A percentile compares a stretch with the other conserved stretches of the same genome.
These are phyloP conservation scores for Bryconaethiops microstoma DNA, from an alignment of 2,797 vertebrate genomes.

Conservation along the genomic window DNA sequence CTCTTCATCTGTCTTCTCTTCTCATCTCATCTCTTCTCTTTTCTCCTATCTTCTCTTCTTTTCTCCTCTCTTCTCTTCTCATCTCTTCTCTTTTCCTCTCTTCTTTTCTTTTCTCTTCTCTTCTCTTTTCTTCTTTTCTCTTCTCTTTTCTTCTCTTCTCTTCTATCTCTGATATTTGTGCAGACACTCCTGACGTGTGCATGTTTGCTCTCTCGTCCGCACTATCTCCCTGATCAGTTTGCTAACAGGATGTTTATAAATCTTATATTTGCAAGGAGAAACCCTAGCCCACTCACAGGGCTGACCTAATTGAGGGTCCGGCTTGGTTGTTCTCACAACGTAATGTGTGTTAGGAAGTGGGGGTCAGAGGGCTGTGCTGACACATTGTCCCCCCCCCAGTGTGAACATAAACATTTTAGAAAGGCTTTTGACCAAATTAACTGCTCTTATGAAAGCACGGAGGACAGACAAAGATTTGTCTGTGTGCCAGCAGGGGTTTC, in stretches of 20 bases:
- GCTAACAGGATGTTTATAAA: constrained; percentile 83
- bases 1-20: background rate
- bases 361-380: constrained; percentile 79
- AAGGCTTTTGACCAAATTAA: constrained; percentile 85
- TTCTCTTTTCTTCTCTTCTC: background rate
- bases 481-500: constrained; percentile 47
- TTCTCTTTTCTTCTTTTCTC: background rate
- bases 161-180: constrained; percentile 14
- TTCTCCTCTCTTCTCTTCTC: background rate
- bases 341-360: constrained; percentile 79
- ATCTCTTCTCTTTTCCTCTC: background rate
- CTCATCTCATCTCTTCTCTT: too few species aligned
- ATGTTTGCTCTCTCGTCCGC: constrained; percentile 55
- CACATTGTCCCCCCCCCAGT: constrained; percentile 84
- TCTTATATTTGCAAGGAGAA: constrained; percentile 77
- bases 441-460: constrained; percentile 60
- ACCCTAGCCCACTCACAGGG: constrained; percentile 74
- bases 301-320: constrained; percentile 82
- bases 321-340: constrained; percentile 82
- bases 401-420: constrained; percentile 86
- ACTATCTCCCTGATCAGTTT: constrained; percentile 75
- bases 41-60: background rate
- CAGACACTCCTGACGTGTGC: constrained; percentile 41
- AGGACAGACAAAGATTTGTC: constrained; percentile 55
- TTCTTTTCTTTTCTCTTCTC: background rate